Base-by-base conservation (phyloP, 2,113 vertebrate genomes). In the Carassius gibelio region DNA sequence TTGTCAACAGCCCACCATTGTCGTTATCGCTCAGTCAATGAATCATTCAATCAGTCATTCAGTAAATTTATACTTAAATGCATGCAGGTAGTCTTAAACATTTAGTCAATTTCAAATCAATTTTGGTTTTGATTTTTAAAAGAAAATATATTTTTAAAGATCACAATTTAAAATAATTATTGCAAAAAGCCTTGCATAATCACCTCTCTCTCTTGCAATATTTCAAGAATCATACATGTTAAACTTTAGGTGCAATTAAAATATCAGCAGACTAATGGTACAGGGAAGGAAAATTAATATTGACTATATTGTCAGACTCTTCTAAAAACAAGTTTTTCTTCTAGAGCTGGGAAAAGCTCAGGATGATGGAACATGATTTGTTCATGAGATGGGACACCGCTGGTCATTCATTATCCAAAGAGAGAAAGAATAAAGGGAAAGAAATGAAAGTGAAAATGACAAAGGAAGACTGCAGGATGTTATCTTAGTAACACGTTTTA, bases 351-450 rank as follows among this genome's bases (percentile, higher is more conserved):
- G 74, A 77, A 57, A 68, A 74, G 34, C 19, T 23, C 11, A 17
- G 30, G 69, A 75, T 61, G 77, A 59, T 52, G 13, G 75, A 85
- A 72, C 75, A 88, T 90, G 87, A 90, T 88, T 91, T 90, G 76
- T 91, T 86, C 80, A 88, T 91, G 90, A 90, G 88, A 81, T 87
- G 88, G 88, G 90, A 89, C 85, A 79, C 23, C 38, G 23, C 84
- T 86, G 88, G 82, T 81, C 87, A 88, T 91, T 84, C 86, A 84
- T 84, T 86, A 90, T 88, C 86, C 89, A 87, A 78, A 87, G 72
- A 82, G 82, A 72, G 66, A 75, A 52, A 34, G 62, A 88, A 45
- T 2, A 80, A 86, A 81, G 69, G 15, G 57, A 75, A 21, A 4
- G 15, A 61, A 68, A 84, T 76, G 26, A 76, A 76, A 76, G 75